A percentile compares a stretch with the other conserved stretches of the same genome.
Evolutionary conservation across 2,888 invertebrate species (phyloP).

Genomic region (Bombylius major): DNA sequence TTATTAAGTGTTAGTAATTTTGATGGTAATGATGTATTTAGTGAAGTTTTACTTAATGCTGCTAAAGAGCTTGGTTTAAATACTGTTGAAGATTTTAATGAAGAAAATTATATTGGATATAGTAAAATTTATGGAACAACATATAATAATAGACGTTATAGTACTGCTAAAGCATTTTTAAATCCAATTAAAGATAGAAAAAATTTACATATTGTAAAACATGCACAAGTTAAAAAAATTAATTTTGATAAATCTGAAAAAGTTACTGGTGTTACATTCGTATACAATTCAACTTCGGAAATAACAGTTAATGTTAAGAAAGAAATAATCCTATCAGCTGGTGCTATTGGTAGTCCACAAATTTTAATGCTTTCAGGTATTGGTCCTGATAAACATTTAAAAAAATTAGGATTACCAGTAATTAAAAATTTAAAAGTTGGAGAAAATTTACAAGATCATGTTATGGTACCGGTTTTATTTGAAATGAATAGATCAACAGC

Average conservation of each 20-base stretch:
- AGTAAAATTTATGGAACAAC: constrained; percentile 44
- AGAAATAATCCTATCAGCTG: constrained; percentile 24
- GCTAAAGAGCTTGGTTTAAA: constrained; percentile 48
- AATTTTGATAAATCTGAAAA: constrained; percentile 37
- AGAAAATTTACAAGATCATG: constrained; percentile 68
- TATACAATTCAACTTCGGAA: constrained; percentile 28
- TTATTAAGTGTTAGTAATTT: constrained; percentile 47
- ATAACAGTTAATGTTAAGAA: constrained; percentile 15
- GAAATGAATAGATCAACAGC: constrained; percentile 31
- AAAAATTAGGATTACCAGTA: constrained; percentile 15
- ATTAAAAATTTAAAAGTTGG: constrained; percentile 42
- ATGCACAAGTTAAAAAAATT: constrained; percentile 40
- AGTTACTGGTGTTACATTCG: constrained; percentile 36
- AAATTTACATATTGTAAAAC: constrained; percentile 37
- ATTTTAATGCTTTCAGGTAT: constrained; percentile 24
- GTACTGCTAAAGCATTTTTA: constrained; percentile 46
- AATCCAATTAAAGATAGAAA: constrained; percentile 33
- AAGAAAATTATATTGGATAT: constrained; percentile 40
- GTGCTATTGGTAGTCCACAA: constrained; percentile 22
- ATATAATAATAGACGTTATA: constrained; percentile 41
- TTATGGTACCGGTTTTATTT: constrained; percentile 39
- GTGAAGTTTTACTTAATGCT: constrained; percentile 35
- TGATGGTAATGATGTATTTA: constrained; percentile 3
- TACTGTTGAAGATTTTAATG: constrained; percentile 40
- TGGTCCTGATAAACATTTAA: constrained; percentile 19